A percentile compares a stretch with the other conserved stretches of the same genome.
phyloP scores from a whole-genome alignment of 1,140 invertebrate species.

The Zaprionus taronus region DNA sequence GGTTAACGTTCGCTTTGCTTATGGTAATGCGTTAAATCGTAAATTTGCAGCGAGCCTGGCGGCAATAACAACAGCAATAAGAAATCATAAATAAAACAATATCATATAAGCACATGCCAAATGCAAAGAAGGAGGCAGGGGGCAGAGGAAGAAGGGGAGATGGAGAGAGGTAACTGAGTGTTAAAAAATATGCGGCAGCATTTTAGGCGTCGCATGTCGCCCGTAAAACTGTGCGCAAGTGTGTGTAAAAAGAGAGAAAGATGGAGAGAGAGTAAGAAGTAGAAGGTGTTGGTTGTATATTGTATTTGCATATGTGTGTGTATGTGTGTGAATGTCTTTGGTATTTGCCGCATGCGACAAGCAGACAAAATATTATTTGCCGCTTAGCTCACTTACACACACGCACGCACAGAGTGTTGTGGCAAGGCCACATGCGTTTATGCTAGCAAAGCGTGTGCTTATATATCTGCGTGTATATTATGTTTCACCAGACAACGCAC shows the following conservation, averaged over 20 bases:
- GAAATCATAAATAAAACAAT: constrained; percentile 82
- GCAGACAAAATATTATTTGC: constrained; percentile 64
- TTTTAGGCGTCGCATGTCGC: constrained; percentile 35
- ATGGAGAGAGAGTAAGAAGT: not conserved
- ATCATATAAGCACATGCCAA: constrained; percentile 68
- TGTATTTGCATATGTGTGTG: not conserved
- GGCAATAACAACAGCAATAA: constrained; percentile 60
- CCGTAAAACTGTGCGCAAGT: constrained; percentile 33
- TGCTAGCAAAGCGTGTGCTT: constrained; percentile 25
- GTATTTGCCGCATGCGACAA: constrained; percentile 34
- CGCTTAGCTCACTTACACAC: constrained; percentile 48
- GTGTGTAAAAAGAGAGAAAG: constrained; percentile 6
- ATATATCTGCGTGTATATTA: constrained; percentile 48
- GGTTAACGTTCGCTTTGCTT: constrained; percentile 51
- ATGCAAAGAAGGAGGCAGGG: not conserved
- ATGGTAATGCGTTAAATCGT: constrained; percentile 74
- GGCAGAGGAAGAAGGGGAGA: not conserved
- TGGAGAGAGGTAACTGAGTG: not conserved
- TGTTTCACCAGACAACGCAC: constrained; percentile 46
- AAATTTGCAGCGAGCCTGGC: constrained; percentile 66
- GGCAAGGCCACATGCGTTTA: constrained; percentile 54
- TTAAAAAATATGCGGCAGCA: constrained; percentile 36
- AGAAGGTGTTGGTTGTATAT: constrained; percentile 4
- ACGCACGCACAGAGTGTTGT: constrained; percentile 32
- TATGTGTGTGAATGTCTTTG: constrained; percentile 12